Evolutionary conservation across 2,113 vertebrate genomes (phyloP), one percentile per base, ranked within the genome.

Genomic region (Pluvianellus socialis): DNA sequence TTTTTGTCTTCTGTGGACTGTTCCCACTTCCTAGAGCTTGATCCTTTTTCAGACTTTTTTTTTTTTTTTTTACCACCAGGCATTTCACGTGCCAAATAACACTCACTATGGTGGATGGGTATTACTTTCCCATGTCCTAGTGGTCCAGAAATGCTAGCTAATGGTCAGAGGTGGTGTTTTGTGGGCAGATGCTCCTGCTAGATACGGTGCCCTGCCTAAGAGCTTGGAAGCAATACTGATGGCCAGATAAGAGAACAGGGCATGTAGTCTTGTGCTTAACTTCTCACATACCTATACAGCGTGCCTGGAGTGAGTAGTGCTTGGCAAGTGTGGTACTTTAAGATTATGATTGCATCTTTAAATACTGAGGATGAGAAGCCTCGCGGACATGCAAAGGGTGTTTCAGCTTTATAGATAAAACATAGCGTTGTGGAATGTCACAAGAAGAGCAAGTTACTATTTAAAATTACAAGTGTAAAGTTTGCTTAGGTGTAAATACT

Each of bases 71-170:
- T 70, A 49, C 40, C 30, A 52, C 24, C 40, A 61, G 35, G 20
- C 32, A 23, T 80, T 92, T 66, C 42, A 13, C 19, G 6, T 53
- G 18, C 67, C 49, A 61, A 65, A 72, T 58, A 56, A 52, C 27
- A 16, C 12, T 55, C 1, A 0, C 27, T 53, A 0, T 20, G 6
- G 52, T 56, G 35, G 14, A 15, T 85, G 14, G 6, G 3, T 56
- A 4, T 72, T 61, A 73, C 24, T 75, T 68, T 14, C 15, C 42
- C 2, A 1, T 44, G 53, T 49, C 49, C 11, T 13, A 9, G 49
- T 26, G 79, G 33, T 47, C 30, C 62, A 47, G 55, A 66, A 90
- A 18, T 66, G 33, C 24, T 30, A 56, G 58, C 58, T 87, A 35
- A 30, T 2, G 5, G 30, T 28, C 9, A 53, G 10, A 83, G 35